These are phyloP conservation scores for Lepus townsendii DNA, from an alignment of 2,797 vertebrate genomes.

Conservation along the genomic window DNA sequence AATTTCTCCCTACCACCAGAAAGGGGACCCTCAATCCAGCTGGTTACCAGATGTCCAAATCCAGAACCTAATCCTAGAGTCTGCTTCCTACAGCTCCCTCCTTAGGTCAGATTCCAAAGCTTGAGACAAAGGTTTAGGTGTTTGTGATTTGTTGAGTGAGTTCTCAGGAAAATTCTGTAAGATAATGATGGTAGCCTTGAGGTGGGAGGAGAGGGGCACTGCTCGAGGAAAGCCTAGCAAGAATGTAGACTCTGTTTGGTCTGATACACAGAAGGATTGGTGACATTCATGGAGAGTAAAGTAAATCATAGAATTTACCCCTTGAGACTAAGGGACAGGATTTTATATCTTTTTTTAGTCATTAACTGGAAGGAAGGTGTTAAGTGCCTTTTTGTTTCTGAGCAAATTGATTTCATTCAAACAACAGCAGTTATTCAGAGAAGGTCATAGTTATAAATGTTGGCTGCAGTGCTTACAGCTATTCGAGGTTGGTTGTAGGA, in stretches of 20 bases:
- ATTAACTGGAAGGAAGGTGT: background rate
- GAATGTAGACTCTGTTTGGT: background rate
- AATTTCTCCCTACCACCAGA: background rate
- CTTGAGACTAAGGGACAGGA: background rate
- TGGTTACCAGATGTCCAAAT: background rate
- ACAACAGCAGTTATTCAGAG: background rate
- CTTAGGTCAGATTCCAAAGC: background rate
- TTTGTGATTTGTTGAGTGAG: background rate
- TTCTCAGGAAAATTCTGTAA: background rate
- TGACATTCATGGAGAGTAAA: background rate
- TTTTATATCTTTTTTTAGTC: slow-evolving; percentile 6
- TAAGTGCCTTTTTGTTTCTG: background rate
- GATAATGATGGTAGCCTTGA: background rate
- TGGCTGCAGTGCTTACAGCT: background rate
- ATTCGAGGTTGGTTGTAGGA: background rate
- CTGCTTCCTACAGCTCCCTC: background rate
- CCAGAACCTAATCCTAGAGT: background rate
- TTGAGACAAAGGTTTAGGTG: background rate
- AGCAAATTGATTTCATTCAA: background rate
- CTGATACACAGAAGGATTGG: background rate
- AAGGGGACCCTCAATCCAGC: background rate
- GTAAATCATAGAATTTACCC: background rate
- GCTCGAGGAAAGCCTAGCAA: background rate
- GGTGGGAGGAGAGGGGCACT: no score
- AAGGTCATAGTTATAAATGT: background rate